These are phyloP conservation scores for Labia minor DNA, from an alignment of 2,888 invertebrate species.

Conservation along the genomic window DNA sequence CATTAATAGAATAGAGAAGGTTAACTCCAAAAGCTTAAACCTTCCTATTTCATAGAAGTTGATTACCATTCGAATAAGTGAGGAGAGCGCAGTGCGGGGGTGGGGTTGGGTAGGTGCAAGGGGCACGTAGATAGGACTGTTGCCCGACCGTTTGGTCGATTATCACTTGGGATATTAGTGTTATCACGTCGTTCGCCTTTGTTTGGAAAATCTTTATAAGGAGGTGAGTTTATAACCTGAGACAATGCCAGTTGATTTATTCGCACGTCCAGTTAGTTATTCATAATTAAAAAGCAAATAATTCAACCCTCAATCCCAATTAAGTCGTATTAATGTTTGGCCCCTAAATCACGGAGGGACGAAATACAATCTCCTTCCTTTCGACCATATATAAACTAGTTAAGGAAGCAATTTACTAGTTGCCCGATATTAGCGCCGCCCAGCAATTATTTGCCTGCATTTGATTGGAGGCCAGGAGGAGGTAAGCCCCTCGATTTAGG, in stretches of 20 bases:
- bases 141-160: no score
- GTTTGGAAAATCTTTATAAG: neutral
- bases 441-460: constrained; percentile 7
- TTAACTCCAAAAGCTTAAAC: no score
- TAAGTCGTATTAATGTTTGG: constrained; percentile 2
- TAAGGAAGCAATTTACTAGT: constrained; percentile 13
- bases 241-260: neutral
- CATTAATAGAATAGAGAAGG: no score
- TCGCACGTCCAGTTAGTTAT: constrained; percentile 8
- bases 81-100: no score
- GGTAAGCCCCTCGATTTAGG: neutral
- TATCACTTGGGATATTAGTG: constrained; percentile 28
- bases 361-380: constrained; percentile 9
- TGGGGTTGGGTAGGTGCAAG: no score
- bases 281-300: constrained; percentile 13
- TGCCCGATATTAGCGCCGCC: constrained; percentile 8
- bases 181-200: neutral
- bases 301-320: constrained; percentile 3
- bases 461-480: constrained; percentile 1
- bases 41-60: no score
- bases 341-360: constrained; percentile 7
- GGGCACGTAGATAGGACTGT: no score
- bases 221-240: neutral
- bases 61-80: no score
- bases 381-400: constrained; percentile 13